These are phyloP conservation scores for Rhombomys opimus DNA, from an alignment of 2,113 vertebrate genomes.

Conservation along the genomic window DNA sequence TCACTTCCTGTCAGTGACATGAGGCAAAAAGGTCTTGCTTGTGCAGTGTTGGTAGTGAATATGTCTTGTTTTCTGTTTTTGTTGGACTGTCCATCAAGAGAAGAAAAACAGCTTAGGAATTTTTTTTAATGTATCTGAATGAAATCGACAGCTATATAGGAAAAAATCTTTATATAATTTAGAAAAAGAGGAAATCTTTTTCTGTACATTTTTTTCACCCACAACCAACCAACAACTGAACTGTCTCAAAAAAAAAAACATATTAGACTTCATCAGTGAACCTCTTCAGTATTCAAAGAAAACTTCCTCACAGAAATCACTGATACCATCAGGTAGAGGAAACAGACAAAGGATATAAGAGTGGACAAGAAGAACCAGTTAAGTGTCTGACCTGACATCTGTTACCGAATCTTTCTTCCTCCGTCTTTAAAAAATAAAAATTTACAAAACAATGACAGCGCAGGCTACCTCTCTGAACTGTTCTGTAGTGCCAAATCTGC, in stretches of 20 bases:
- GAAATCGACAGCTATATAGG: not conserved
- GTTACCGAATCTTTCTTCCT: conserved; percentile 47
- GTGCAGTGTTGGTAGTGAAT: not conserved
- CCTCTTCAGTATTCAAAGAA: conserved; percentile 36
- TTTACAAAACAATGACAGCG: conserved; percentile 60
- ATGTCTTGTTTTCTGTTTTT: not conserved
- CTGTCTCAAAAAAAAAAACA: conserved; percentile 45
- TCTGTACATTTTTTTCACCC: not conserved
- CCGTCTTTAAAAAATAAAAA: conserved; percentile 41
- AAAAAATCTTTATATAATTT: conserved; percentile 23
- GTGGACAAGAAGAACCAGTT: not conserved
- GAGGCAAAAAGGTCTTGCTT: not conserved
- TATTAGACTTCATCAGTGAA: not conserved
- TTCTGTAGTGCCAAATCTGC: conserved; percentile 41
- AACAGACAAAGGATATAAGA: conserved; percentile 34
- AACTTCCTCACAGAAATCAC: not conserved
- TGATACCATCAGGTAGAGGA: not conserved
- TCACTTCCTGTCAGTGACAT: conserved; percentile 45
- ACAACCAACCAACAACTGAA: conserved; percentile 38
- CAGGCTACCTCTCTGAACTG: conserved; percentile 49
- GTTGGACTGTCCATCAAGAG: not conserved
- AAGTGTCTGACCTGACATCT: conserved; percentile 60
- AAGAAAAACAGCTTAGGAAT: conserved; percentile 30
- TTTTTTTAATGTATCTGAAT: not conserved
- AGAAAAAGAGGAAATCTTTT: conserved; percentile 31